A percentile compares a stretch with the other conserved stretches of the same genome.
phyloP scores from a whole-genome alignment of 2,888 invertebrate species.

The Brachypterus glaber region DNA sequence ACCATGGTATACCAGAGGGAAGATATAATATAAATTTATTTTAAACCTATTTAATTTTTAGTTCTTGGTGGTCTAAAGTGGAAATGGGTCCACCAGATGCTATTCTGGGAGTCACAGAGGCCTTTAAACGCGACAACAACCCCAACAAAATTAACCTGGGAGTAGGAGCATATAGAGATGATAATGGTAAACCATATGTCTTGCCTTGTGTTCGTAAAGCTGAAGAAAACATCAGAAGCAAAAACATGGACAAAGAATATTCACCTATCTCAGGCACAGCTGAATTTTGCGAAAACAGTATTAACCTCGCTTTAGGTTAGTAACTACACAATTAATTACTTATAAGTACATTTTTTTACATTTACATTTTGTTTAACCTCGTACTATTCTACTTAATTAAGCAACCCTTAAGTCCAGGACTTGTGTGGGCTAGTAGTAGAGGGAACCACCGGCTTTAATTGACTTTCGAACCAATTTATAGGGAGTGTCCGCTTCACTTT shows the following conservation, averaged over 20 bases:
- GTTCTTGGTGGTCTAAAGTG: conserved; percentile 82
- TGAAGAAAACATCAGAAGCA: conserved; percentile 60
- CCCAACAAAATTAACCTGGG: conserved; percentile 95
- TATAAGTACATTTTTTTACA: too few species aligned
- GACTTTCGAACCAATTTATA: too few species aligned
- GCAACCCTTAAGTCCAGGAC: too few species aligned
- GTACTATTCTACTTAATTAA: too few species aligned
- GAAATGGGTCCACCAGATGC: conserved; percentile 97
- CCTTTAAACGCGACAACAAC: conserved; percentile 81
- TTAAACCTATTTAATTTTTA: conserved; percentile 40
- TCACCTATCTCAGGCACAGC: conserved; percentile 81
- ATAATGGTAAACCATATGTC: conserved; percentile 92
- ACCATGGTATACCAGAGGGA: too few species aligned
- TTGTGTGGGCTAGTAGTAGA: too few species aligned
- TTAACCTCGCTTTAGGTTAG: conserved; percentile 81
- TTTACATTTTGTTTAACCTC: too few species aligned
- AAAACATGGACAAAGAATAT: conserved; percentile 86
- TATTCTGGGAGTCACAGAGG: conserved; percentile 95
- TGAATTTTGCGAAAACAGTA: conserved; percentile 76
- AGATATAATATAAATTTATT: too few species aligned
- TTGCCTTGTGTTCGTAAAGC: conserved; percentile 83
- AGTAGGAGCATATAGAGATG: conserved; percentile 94
- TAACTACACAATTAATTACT: too few species aligned
- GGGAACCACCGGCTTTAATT: too few species aligned
- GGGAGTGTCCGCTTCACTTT: too few species aligned